Base-by-base conservation (phyloP, 1,140 invertebrate genomes). In the Nixonia krombeini region DNA sequence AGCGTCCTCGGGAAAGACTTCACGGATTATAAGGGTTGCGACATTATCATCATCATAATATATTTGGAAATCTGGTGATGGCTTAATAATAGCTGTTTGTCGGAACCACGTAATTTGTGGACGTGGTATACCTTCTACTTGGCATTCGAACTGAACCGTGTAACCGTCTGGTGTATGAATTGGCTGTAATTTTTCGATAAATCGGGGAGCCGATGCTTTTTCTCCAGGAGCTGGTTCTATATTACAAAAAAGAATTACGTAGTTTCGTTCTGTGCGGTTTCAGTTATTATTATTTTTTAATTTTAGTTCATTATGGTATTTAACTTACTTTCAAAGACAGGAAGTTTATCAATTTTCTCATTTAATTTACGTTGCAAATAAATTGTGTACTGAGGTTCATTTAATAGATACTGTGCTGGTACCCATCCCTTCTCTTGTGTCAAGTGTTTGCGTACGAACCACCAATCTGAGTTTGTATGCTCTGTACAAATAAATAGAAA, bases 1-100 rank as follows among this genome's bases (percentile, higher is more conserved):
- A 1, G 96, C 94, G 84, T 99, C 97, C 87, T 99, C 97, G 0
- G 96, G 95, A 83, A 96, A 97, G 0, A 98, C 95, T 88, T 99
- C 97, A 45, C 91, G 90, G 63, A 99, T 98, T 13, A 98, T 92
- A 12, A 99, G 84, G 1, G 94, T 96, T 0, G 94, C 94, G 0
- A 95, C 93, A 79, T 95, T 96, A 52, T 96, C 94, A 61, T 96
- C 94, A 75, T 95, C 94, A 73, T 96, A 97, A 80, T 92, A 96
- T 82, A 96, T 95, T 88, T 96, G 89, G 86, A 96, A 96, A 73
- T 96, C 95, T 72, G 90, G 89, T 0, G 94, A 95, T 28, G 91
- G 92, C 84, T 96, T 96, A 16, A 97, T 95, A 55, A 96, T 94
- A 8, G 93, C 92, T 0, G 94, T 96, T 86, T 97, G 93, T 57